A percentile compares a stretch with the other conserved stretches of the same genome.
phyloP scores from a whole-genome alignment of 1,140 invertebrate species.

The Babylonia areolata region DNA sequence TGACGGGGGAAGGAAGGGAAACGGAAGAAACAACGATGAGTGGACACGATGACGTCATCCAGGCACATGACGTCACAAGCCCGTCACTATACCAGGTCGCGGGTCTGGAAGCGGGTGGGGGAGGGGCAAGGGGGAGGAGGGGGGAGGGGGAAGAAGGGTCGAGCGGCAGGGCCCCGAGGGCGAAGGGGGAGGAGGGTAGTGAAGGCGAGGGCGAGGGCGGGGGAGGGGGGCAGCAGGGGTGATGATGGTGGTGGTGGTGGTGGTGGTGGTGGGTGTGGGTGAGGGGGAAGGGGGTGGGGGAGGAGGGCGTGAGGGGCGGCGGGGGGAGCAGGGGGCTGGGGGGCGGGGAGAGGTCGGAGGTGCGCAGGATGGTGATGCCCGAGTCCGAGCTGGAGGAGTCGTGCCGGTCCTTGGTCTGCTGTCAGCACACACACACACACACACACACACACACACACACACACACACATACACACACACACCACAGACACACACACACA shows the following conservation, averaged over 20 bases:
- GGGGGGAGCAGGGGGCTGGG: slow-evolving; percentile 59
- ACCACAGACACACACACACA: no score
- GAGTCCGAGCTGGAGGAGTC: slow-evolving; percentile 72
- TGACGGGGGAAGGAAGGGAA: neutral
- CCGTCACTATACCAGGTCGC: slow-evolving; percentile 48
- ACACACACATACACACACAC: no score
- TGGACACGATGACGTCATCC: no score
- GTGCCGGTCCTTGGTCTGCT: slow-evolving; percentile 65
- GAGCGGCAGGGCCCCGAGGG: neutral
- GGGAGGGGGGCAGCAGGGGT: neutral
- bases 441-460: no score
- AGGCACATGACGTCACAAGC: neutral
- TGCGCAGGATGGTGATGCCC: slow-evolving; percentile 67
- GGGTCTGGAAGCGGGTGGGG: slow-evolving; percentile 44
- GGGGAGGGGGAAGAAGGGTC: slow-evolving; percentile 44
- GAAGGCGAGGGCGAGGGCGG: neutral
- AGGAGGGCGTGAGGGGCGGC: slow-evolving; percentile 2
- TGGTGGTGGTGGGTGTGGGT: neutral
- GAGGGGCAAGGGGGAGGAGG: slow-evolving; percentile 58
- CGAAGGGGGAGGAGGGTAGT: neutral
- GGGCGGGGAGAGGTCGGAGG: slow-evolving; percentile 61
- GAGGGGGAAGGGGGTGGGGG: neutral
- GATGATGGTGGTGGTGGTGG: neutral
- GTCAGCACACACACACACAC: no score
- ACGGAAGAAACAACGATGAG: neutral